These are phyloP conservation scores for Dipus sagitta DNA, from an alignment of 2,797 vertebrate genomes.

Conservation along the genomic window DNA sequence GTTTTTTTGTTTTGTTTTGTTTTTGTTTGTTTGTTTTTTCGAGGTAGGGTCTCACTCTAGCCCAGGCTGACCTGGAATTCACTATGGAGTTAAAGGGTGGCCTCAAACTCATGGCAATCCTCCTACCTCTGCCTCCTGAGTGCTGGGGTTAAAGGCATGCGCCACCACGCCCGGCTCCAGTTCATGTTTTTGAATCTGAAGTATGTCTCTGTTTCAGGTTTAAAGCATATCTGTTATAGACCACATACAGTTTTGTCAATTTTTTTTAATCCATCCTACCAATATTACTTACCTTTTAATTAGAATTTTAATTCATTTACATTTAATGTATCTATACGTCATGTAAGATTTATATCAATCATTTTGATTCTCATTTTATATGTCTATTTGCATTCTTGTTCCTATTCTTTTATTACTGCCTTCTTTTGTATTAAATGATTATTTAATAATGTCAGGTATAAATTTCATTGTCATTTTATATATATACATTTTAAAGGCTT, in stretches of 20 bases:
- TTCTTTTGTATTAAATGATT: neutral
- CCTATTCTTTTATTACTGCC: neutral
- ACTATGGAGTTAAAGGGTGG: no score
- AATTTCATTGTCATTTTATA: neutral
- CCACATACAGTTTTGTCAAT: neutral
- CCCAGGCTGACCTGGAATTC: no score
- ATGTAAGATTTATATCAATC: neutral
- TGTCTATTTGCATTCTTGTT: neutral
- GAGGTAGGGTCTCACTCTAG: no score
- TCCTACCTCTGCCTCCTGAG: no score
- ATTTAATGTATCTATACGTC: neutral
- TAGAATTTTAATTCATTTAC: neutral
- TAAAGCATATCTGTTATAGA: neutral
- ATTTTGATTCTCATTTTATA: neutral
- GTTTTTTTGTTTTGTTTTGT: no score
- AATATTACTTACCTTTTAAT: neutral
- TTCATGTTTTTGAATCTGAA: no score
- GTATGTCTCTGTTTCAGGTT: neutral
- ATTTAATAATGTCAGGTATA: neutral
- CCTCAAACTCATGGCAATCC: no score
- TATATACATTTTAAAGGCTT: neutral
- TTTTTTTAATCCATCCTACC: neutral
- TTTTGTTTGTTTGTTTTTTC: no score
- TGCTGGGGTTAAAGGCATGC: no score
- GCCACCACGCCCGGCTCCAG: no score